Conservation (phyloP, 2,113 vertebrate genomes). For the Megaceryle torquata region DNA sequence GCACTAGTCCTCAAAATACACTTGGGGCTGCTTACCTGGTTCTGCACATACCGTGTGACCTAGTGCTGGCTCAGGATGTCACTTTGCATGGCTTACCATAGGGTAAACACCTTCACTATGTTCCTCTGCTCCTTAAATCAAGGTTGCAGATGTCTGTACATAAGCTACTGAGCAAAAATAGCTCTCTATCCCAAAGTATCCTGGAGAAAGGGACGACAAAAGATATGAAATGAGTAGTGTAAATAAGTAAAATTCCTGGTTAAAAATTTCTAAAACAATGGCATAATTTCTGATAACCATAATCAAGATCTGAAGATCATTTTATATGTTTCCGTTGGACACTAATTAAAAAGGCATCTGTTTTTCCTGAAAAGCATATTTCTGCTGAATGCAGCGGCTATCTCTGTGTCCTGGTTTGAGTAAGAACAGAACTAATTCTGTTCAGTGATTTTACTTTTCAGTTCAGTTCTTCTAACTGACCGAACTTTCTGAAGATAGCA, state of each 20-base stretch:
- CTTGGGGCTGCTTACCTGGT: background rate
- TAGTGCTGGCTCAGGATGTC: background rate
- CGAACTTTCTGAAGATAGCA: too few species aligned
- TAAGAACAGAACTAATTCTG: too few species aligned
- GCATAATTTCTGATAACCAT: background rate
- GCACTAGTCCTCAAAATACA: background rate
- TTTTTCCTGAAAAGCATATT: background rate
- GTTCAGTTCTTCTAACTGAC: too few species aligned
- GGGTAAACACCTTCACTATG: background rate
- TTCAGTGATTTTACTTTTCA: too few species aligned
- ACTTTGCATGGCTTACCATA: background rate
- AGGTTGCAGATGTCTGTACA: background rate
- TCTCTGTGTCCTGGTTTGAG: background rate
- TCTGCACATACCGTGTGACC: background rate
- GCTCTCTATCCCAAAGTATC: background rate
- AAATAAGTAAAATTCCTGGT: rapidly evolving
- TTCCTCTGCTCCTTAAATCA: background rate
- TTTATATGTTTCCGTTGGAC: background rate
- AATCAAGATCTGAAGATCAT: background rate
- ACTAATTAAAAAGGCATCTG: background rate
- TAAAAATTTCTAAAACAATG: background rate
- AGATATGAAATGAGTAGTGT: rapidly evolving
- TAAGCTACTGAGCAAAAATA: background rate
- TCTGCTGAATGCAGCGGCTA: background rate
- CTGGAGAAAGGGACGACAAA: background rate